A percentile compares a stretch with the other conserved stretches of the same genome.
Conservation (phyloP, 2,888 invertebrate genomes). For the Drosophila paranaensis region DNA sequence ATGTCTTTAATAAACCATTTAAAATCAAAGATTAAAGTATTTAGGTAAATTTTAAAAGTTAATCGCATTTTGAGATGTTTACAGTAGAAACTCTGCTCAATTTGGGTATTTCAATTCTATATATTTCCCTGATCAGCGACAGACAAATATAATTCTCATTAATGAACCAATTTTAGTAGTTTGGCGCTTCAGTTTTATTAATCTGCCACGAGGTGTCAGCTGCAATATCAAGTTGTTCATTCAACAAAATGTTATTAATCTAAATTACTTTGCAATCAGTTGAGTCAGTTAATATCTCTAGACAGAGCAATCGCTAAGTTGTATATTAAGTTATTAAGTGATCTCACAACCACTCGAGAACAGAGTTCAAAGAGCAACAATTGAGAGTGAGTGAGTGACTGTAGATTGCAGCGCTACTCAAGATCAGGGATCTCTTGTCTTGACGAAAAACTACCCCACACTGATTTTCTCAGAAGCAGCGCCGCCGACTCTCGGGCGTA, state of each 20-base stretch:
- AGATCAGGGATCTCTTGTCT: constrained; percentile 40
- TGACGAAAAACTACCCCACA: constrained; percentile 50
- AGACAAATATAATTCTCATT: too few species aligned
- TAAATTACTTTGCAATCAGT: constrained; percentile 18
- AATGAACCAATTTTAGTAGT: background rate
- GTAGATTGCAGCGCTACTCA: constrained; percentile 1
- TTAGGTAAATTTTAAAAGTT: background rate
- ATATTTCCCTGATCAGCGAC: background rate
- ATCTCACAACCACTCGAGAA: constrained; percentile 12
- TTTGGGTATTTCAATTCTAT: too few species aligned
- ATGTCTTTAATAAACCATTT: background rate
- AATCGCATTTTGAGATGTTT: background rate
- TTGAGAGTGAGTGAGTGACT: constrained; percentile 7
- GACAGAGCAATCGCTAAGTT: background rate
- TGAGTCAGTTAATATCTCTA: background rate
- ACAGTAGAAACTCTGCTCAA: background rate
- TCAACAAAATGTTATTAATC: background rate
- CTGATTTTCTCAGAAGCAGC: constrained; percentile 56
- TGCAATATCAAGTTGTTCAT: background rate
- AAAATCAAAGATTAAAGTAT: background rate
- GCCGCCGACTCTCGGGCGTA: constrained; percentile 31
- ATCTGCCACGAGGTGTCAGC: background rate
- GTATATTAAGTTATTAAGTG: constrained; percentile 12
- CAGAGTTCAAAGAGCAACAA: constrained; percentile 24
- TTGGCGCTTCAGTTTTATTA: background rate